Conservation (phyloP, 2,888 invertebrate genomes). For the Perithous albicinctus region DNA sequence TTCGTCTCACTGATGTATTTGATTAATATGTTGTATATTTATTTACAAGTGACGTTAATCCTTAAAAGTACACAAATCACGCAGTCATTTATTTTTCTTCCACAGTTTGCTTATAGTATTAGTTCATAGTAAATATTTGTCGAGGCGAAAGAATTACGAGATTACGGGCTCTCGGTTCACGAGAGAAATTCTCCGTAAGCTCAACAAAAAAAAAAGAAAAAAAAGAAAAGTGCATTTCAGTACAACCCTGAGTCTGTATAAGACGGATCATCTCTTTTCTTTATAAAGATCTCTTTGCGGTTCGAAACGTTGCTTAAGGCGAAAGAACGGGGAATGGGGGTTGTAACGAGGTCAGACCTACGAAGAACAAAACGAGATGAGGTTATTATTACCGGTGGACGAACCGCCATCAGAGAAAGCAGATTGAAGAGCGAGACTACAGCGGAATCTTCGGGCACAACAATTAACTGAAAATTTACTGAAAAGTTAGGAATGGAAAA, state of each 20-base stretch:
- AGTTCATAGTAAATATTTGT: slow-evolving; percentile 30
- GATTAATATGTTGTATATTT: slow-evolving; percentile 21
- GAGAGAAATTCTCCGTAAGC: slow-evolving; percentile 8
- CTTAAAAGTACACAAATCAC: not conserved
- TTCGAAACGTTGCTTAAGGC: slow-evolving; percentile 19
- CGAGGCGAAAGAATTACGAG: slow-evolving; percentile 27
- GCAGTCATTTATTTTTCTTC: slow-evolving; percentile 24
- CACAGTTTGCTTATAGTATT: not conserved
- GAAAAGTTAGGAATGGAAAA: slow-evolving; percentile 5
- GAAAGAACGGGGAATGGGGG: not conserved
- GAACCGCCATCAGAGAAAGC: slow-evolving; percentile 5
- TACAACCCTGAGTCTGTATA: slow-evolving; percentile 16
- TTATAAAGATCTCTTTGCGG: slow-evolving; percentile 31
- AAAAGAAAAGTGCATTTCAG: slow-evolving; percentile 28
- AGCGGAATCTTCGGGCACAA: slow-evolving; percentile 32
- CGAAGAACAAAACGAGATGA: slow-evolving; percentile 24
- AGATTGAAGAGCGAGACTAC: slow-evolving; percentile 26
- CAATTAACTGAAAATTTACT: slow-evolving; percentile 54
- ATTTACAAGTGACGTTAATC: slow-evolving; percentile 23
- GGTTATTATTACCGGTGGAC: slow-evolving; percentile 19
- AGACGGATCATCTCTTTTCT: slow-evolving; percentile 36
- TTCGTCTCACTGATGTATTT: not conserved
- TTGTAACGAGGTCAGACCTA: slow-evolving; percentile 8
- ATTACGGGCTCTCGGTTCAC: not conserved
- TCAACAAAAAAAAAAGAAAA: too few species aligned